A percentile compares a stretch with the other conserved stretches of the same genome.
Conservation (phyloP, 2,797 vertebrate species). For the Paedocypris micromegethes region DNA sequence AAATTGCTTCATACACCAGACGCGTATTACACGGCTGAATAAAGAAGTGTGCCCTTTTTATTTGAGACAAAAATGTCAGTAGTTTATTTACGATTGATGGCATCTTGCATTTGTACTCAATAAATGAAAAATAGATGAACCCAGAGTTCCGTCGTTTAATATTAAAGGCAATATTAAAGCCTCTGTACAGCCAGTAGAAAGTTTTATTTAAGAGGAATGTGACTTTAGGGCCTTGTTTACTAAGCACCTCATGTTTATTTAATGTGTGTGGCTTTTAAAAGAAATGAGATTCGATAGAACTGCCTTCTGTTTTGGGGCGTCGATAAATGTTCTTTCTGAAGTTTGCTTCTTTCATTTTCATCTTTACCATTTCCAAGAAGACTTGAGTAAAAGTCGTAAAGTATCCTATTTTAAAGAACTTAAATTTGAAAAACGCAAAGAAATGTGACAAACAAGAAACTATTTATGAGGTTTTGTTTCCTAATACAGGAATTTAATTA, state of each 20-base stretch:
- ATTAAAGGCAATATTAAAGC: conserved; percentile 87
- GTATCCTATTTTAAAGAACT: no score
- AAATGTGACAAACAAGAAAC: no score
- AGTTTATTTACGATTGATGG: conserved; percentile 83
- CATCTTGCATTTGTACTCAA: conserved; percentile 76
- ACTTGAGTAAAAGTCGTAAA: no score
- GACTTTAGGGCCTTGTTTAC: conserved; percentile 84
- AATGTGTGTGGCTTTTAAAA: conserved; percentile 70
- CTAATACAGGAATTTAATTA: no score
- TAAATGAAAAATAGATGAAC: conserved; percentile 87
- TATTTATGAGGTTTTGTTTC: no score
- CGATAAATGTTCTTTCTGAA: conserved; percentile 74
- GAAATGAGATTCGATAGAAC: conserved; percentile 74
- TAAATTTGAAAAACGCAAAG: no score
- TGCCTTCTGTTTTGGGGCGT: conserved; percentile 73
- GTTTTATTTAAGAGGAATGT: conserved; percentile 83
- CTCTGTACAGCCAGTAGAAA: conserved; percentile 75
- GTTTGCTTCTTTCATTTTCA: conserved; percentile 43
- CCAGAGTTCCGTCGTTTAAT: conserved; percentile 81
- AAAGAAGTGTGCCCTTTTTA: conserved; percentile 84
- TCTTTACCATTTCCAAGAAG: no score
- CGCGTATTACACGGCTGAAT: conserved; percentile 67
- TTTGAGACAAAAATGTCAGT: conserved; percentile 85
- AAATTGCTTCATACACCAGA: conserved; percentile 56
- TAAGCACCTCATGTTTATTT: conserved; percentile 81